A percentile compares a stretch with the other conserved stretches of the same genome.
phyloP scores from a whole-genome alignment of 2,888 invertebrate species.

The Ormia ochracea region DNA sequence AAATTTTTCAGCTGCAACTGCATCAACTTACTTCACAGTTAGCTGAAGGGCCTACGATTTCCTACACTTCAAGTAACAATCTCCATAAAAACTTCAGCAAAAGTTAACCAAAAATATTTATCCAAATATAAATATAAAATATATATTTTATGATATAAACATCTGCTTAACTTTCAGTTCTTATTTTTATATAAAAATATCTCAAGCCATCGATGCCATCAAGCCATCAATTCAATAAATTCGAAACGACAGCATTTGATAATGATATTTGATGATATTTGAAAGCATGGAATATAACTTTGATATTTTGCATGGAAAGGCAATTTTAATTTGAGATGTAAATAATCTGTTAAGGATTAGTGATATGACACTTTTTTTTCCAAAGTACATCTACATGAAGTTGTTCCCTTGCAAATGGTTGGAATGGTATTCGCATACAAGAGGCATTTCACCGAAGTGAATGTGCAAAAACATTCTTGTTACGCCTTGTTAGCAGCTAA shows the following conservation, averaged over 20 bases:
- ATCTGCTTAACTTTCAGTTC: background rate
- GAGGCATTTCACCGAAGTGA: background rate
- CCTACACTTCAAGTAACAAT: too few species aligned
- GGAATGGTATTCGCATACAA: too few species aligned
- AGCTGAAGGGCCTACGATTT: too few species aligned
- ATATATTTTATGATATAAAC: too few species aligned
- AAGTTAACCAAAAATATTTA: too few species aligned
- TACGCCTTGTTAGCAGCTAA: constrained; percentile 43
- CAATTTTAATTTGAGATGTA: constrained; percentile 34
- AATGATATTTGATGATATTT: constrained; percentile 44
- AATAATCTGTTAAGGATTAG: constrained; percentile 44
- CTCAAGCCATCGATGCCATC: background rate
- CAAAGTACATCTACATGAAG: background rate
- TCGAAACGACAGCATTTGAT: constrained; percentile 33
- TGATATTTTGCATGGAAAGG: constrained; percentile 16
- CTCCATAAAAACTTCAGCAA: too few species aligned
- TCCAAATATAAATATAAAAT: too few species aligned
- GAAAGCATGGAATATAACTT: constrained; percentile 44
- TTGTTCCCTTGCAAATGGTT: background rate
- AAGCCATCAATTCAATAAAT: constrained; percentile 14
- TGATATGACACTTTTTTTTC: constrained; percentile 56
- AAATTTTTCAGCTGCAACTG: too few species aligned
- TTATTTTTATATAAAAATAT: background rate
- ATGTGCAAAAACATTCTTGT: constrained; percentile 1
- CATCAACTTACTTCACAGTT: too few species aligned